Percentiles rank a stretch among this genome's conserved stretches.
Conservation (phyloP, 2,888 invertebrate genomes). For the Acanthosepion esculentum region DNA sequence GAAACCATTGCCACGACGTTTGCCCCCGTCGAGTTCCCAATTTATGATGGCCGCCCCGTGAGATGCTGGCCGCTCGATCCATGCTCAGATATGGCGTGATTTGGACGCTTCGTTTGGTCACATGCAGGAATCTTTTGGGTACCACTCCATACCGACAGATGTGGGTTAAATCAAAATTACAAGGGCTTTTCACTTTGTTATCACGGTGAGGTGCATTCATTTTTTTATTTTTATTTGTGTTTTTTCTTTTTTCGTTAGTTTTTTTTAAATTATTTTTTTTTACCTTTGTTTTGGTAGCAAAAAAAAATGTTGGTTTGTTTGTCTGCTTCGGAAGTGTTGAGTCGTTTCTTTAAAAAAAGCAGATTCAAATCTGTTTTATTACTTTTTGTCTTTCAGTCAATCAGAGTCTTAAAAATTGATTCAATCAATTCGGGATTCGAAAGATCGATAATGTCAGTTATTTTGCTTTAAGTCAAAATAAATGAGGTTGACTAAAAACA, state of each 20-base stretch:
- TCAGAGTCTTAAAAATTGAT: too few relatives aligned
- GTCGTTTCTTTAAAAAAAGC: too few relatives aligned
- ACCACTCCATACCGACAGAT: conserved; percentile 48
- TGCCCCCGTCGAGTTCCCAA: not conserved
- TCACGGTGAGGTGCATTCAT: conserved; percentile 34
- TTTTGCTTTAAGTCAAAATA: too few relatives aligned
- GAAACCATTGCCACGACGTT: not conserved
- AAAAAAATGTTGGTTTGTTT: too few relatives aligned
- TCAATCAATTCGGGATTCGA: too few relatives aligned
- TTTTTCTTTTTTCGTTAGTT: too few relatives aligned
- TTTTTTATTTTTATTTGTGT: not conserved
- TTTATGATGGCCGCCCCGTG: conserved; percentile 44
- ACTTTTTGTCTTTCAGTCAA: too few relatives aligned
- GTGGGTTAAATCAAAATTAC: conserved; percentile 45
- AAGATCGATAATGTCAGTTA: too few relatives aligned
- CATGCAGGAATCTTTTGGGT: conserved; percentile 39
- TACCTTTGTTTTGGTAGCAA: too few relatives aligned
- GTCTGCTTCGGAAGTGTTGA: too few relatives aligned
- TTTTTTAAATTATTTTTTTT: not conserved
- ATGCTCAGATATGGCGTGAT: conserved; percentile 47
- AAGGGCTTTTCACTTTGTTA: conserved; percentile 43
- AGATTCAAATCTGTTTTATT: too few relatives aligned
- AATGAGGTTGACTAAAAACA: too few relatives aligned
- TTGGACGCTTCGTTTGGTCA: not conserved
- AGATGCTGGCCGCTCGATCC: conserved; percentile 17